phyloP scores from a whole-genome alignment of 1,140 invertebrate genomes.

The Apis mellifera region DNA sequence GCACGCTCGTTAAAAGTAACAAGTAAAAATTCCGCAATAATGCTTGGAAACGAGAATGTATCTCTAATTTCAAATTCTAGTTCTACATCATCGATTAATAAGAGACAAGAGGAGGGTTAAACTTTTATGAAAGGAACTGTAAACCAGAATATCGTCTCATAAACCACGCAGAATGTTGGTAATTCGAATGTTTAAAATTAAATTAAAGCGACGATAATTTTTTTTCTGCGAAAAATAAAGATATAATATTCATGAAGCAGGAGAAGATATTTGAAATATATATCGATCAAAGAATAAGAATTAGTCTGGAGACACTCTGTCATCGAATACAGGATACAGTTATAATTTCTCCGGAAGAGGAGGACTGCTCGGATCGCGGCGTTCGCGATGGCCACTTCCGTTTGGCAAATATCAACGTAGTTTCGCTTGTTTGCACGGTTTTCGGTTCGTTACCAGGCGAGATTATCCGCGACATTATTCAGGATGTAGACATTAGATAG shows the following conservation, averaged over 20 bases:
- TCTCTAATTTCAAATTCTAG: neutral
- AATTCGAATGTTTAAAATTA: no score
- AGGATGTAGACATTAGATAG: conserved; percentile 57
- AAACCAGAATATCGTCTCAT: no score
- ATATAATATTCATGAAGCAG: no score
- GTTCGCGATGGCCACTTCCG: conserved; percentile 26
- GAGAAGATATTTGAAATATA: no score
- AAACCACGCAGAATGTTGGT: no score
- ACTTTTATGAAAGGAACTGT: no score
- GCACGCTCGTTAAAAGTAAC: neutral
- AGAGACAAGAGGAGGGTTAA: no score
- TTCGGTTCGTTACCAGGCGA: conserved; percentile 38
- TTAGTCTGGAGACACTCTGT: no score
- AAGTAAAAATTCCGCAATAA: neutral
- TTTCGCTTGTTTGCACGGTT: conserved; percentile 45
- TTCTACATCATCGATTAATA: neutral
- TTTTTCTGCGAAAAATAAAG: no score
- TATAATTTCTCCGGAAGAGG: conserved; percentile 42
- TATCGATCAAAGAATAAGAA: no score
- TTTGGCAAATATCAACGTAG: conserved; percentile 42
- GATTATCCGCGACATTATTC: conserved; percentile 62
- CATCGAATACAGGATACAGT: neutral
- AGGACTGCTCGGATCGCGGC: conserved; percentile 36
- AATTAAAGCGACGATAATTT: no score
- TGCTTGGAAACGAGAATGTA: neutral